Conservation (phyloP, 2,113 vertebrate genomes). For the Sakesphorus luctuosus region DNA sequence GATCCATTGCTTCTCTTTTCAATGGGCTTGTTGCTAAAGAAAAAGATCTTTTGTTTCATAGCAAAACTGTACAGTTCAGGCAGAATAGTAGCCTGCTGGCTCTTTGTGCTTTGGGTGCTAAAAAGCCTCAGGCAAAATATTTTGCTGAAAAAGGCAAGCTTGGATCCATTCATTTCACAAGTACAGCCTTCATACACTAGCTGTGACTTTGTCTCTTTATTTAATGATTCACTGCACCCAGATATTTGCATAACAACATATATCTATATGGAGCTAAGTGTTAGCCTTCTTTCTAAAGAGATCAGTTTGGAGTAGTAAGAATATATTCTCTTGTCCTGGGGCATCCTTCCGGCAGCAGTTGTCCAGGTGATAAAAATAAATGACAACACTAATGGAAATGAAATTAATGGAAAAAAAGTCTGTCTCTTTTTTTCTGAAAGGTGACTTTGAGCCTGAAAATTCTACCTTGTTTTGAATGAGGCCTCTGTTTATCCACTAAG, state of each 20-base stretch:
- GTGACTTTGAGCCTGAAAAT: conserved; percentile 74
- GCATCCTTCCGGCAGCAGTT: background rate
- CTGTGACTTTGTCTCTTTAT: conserved; percentile 37
- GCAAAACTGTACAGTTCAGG: conserved; percentile 41
- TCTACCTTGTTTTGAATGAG: conserved; percentile 30
- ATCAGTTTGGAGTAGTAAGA: background rate
- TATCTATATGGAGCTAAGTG: background rate
- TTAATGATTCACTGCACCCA: conserved; percentile 9
- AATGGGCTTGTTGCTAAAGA: background rate
- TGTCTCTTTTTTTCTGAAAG: conserved; percentile 45
- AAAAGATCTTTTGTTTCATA: conserved; percentile 45
- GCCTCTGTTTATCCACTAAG: conserved; percentile 50
- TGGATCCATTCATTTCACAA: conserved; percentile 21
- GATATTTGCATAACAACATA: conserved; percentile 18
- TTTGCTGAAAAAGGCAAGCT: conserved; percentile 42
- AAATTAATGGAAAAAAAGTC: conserved; percentile 46
- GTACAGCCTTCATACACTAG: background rate
- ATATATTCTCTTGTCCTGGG: background rate
- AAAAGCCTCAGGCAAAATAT: conserved; percentile 48
- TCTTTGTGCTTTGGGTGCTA: background rate
- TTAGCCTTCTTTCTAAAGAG: background rate
- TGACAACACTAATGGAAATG: background rate
- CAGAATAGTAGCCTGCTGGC: conserved; percentile 5
- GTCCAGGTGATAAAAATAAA: background rate
- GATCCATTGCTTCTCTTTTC: conserved; percentile 16